Percentiles rank a stretch among this genome's conserved stretches.
Conservation (phyloP, 2,797 vertebrate genomes). For the Dermochelys coriacea region DNA sequence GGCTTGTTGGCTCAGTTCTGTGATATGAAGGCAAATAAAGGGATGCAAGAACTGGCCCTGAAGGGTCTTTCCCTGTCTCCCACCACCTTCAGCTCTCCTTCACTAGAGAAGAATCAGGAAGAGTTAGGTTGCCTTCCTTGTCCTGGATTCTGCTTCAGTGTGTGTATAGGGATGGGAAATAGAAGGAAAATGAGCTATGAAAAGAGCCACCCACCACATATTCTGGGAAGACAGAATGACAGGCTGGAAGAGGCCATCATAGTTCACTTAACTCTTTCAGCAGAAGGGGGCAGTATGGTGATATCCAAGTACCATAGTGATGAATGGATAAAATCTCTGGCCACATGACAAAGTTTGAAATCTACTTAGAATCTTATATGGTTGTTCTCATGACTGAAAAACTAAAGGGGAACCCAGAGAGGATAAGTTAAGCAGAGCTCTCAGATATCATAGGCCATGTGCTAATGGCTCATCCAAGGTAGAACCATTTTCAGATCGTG, state of each 20-base stretch:
- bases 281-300: accelerated
- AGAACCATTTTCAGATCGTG: not conserved
- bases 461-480: not conserved
- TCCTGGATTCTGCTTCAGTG: not conserved
- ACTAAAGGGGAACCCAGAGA: not conserved
- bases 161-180: not conserved
- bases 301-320: not conserved
- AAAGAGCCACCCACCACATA: not conserved
- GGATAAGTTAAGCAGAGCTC: not conserved
- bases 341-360: not conserved
- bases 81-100: not conserved
- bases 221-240: not conserved
- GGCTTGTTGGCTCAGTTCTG: not conserved
- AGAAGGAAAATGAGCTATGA: not conserved
- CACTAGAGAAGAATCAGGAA: not conserved
- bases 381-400: not conserved
- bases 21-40: not conserved
- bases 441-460: not conserved
- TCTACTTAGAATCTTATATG: accelerated
- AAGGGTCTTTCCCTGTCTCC: not conserved
- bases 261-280: not conserved
- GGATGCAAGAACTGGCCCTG: not conserved
- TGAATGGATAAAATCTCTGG: not conserved
- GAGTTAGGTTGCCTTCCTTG: not conserved
- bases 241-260: not conserved